These are phyloP conservation scores for Phalacrocorax carbo DNA, from an alignment of 2,113 vertebrate genomes.

Conservation along the genomic window DNA sequence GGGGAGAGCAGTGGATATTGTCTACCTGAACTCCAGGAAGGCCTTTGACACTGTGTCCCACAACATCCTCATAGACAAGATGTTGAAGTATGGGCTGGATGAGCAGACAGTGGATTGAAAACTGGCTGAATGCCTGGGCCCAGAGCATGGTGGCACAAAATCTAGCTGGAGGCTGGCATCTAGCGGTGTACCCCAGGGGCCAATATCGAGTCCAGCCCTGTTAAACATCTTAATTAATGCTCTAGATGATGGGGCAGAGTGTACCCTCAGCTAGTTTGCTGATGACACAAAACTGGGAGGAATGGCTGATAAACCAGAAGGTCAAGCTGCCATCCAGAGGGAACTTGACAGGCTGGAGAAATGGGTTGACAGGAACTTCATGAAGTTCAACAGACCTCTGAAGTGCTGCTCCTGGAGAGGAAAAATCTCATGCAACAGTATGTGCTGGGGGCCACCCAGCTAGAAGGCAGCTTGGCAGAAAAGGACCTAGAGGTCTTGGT, in stretches of 20 bases:
- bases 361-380: not conserved
- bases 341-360: no score
- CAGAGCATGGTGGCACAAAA: no score
- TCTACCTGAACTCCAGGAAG: not conserved
- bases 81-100: not conserved
- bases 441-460: not conserved
- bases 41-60: not conserved
- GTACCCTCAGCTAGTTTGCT: no score
- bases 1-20: not conserved
- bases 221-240: no score
- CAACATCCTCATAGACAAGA: not conserved
- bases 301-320: no score
- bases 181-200: no score
- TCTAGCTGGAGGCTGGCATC: no score
- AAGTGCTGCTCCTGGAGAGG: not conserved
- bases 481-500: accelerated
- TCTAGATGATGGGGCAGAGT: no score
- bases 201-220: no score
- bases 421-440: not conserved
- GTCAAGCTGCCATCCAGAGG: no score
- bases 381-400: not conserved
- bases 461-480: not conserved
- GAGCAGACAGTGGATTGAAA: not conserved
- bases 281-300: no score
- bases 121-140: no score